Percentiles rank a stretch among this genome's conserved stretches.
Evolutionary conservation across 2,113 vertebrate genomes (phyloP).

Genomic region (human): DNA sequence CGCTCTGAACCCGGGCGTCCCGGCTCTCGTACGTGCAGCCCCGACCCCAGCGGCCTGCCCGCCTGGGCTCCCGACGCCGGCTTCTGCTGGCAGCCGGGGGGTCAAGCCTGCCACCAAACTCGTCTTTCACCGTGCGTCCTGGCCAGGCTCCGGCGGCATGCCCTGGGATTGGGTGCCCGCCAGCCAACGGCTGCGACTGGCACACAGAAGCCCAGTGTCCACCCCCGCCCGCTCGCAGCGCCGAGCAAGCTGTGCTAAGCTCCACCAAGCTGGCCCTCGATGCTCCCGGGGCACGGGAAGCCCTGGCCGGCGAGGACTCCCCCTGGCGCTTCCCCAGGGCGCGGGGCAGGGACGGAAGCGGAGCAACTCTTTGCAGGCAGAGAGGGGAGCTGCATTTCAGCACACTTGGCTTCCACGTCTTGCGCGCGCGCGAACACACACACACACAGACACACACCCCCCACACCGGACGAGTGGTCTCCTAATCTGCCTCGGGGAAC

Average conservation of each 20-base stretch:
- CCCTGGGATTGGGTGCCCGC: slow-evolving; percentile 82
- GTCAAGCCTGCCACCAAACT: slow-evolving; percentile 83
- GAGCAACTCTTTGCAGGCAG: not conserved
- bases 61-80: slow-evolving; percentile 46
- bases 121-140: slow-evolving; percentile 83
- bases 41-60: slow-evolving; percentile 22
- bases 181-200: slow-evolving; percentile 83
- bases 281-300: slow-evolving; percentile 69
- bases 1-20: not conserved
- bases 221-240: slow-evolving; percentile 82
- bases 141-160: slow-evolving; percentile 88
- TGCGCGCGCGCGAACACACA: not conserved
- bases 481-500: not conserved
- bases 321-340: slow-evolving; percentile 49
- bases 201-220: slow-evolving; percentile 82
- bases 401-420: not conserved
- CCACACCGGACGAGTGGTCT: not conserved
- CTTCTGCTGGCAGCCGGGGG: slow-evolving; percentile 77
- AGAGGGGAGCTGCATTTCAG: not conserved
- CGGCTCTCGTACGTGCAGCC: not conserved
- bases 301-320: slow-evolving; percentile 67
- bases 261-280: slow-evolving; percentile 71
- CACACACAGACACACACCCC: not conserved
- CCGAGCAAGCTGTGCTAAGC: slow-evolving; percentile 83
- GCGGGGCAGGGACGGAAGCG: not conserved